phyloP scores from a whole-genome alignment of 2,113 vertebrate species.

The Anarrhichthys ocellatus region DNA sequence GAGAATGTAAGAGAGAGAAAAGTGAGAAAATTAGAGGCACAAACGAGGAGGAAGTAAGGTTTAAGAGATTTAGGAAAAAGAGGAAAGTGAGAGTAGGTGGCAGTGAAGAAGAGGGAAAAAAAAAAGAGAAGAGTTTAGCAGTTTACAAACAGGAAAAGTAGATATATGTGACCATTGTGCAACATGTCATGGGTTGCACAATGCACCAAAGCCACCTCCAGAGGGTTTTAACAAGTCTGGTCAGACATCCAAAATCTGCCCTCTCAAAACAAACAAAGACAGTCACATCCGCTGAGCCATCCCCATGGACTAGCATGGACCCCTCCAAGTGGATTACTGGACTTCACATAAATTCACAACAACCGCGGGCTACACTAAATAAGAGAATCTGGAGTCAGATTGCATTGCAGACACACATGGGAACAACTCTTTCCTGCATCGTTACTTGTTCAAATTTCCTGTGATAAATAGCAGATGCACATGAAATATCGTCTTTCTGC shows the following conservation, averaged over 20 bases:
- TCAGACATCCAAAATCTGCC: conserved; percentile 25
- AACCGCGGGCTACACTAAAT: conserved; percentile 27
- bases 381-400: conserved; percentile 27
- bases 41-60: not conserved
- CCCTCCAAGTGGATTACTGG: conserved; percentile 3
- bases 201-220: not conserved
- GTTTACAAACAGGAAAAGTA: not conserved
- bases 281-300: not conserved
- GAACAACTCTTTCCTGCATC: not conserved
- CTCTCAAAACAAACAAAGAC: conserved; percentile 29
- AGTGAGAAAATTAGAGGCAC: not conserved
- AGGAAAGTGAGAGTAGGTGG: not conserved
- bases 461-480: conserved; percentile 48
- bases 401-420: conserved; percentile 5
- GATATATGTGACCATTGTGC: conserved; percentile 27
- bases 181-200: not conserved
- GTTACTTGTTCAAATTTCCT: conserved; percentile 32
- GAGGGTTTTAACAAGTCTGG: conserved; percentile 5
- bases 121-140: not conserved
- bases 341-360: conserved; percentile 8
- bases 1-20: conserved; percentile 4
- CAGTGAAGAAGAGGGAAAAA: not conserved
- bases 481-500: conserved; percentile 7
- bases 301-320: not conserved
- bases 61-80: not conserved